Base-by-base conservation (phyloP, 2,888 invertebrate species). In the Stramonita haemastoma region DNA sequence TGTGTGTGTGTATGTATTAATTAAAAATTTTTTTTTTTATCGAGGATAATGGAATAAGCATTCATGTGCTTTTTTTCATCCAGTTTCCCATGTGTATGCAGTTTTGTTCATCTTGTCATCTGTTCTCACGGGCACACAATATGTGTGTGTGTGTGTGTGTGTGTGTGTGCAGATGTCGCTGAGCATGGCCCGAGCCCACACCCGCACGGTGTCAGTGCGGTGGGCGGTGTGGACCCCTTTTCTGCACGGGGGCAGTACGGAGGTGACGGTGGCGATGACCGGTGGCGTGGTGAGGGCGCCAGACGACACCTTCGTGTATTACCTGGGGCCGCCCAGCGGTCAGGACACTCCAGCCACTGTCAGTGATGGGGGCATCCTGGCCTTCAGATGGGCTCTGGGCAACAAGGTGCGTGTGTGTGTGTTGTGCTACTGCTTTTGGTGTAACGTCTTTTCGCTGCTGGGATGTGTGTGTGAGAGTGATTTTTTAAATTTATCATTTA, bases 141-240 rank as follows among this genome's bases (percentile, higher is more conserved):
- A n/a, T n/a, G n/a, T n/a, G n/a, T n/a, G n/a, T n/a, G n/a, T n/a
- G n/a, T n/a, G n/a, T n/a, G n/a, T n/a, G n/a, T n/a, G n/a, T n/a
- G n/a, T n/a, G n/a, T n/a, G n/a, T n/a, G n/a, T 83, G 89, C 91
- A 93, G 94, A 84, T 92, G 70, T 90, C 93, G 34, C 91, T 91
- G 73, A 94, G 92, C 84, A 85, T 93, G 34, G 91, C 92, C 4
- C 89, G 95, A 46, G 93, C 94, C 34, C 93, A 93, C 90, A 93
- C 94, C 34, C 91, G 94, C 87, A 93, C 93, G 29, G 94, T 95
- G 13, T 92, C 94, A 2, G 90, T 96, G 5, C 94, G 96, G 19
- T 96, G 96, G 96, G 95, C 96, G 26, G 96, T 95, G 0, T 96
- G 96, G 96, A 95, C 94, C 88, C 96, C 96, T 0, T 95, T 96